Percentiles rank a stretch among this genome's conserved stretches.
phyloP scores from a whole-genome alignment of 2,113 vertebrate genomes.

The Bostrychus sinensis region DNA sequence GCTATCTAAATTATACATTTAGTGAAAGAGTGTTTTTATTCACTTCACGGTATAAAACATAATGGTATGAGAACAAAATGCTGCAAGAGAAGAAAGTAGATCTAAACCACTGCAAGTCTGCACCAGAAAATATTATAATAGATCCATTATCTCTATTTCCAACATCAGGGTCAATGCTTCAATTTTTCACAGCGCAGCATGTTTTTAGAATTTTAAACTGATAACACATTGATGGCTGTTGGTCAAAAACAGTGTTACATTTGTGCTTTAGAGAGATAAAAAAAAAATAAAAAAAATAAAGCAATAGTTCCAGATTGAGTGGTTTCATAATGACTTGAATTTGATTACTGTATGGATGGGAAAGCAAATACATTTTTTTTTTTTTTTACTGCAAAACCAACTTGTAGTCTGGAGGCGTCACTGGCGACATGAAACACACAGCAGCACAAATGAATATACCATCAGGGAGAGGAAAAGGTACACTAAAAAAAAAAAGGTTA shows the following conservation, averaged over 20 bases:
- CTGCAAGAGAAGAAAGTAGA: too few relatives aligned
- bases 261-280: background rate
- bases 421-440: constrained; percentile 25
- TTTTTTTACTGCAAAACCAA: too few relatives aligned
- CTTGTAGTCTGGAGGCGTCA: too few relatives aligned
- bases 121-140: constrained; percentile 24
- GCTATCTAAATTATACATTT: too few relatives aligned
- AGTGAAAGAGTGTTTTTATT: too few relatives aligned
- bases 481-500: constrained; percentile 9
- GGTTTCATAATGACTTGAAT: too few relatives aligned
- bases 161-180: constrained; percentile 36
- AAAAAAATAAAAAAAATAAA: too few relatives aligned
- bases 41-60: too few relatives aligned
- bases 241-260: background rate
- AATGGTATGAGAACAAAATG: constrained; percentile 15
- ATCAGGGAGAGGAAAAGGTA: constrained; percentile 31
- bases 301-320: too few relatives aligned
- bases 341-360: too few relatives aligned
- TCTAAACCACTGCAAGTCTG: constrained; percentile 16
- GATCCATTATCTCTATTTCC: constrained; percentile 26
- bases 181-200: background rate
- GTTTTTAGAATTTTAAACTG: background rate
- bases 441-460: constrained; percentile 23
- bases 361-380: too few relatives aligned
- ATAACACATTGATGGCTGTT: background rate